Conservation (phyloP, 2,113 vertebrate species). For the Reinhardtius hippoglossoides region DNA sequence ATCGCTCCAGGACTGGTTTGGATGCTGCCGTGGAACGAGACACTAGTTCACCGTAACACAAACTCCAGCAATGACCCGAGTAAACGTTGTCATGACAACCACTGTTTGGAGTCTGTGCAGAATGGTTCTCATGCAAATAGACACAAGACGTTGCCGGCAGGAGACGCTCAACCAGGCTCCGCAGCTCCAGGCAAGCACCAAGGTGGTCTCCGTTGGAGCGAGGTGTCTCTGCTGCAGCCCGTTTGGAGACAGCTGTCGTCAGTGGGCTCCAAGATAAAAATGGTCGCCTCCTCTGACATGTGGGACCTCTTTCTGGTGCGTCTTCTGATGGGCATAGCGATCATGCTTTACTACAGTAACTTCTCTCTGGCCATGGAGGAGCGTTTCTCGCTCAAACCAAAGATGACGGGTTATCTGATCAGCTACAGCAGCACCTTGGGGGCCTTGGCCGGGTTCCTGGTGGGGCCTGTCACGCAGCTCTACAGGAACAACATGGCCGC, state of each 20-base stretch:
- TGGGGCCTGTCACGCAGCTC: conserved; percentile 88
- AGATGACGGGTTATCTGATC: conserved; percentile 89
- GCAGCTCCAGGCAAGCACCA: neutral
- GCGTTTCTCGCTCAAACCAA: conserved; percentile 90
- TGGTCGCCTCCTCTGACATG: conserved; percentile 86
- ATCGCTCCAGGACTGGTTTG: conserved; percentile 87
- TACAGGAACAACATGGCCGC: conserved; percentile 85
- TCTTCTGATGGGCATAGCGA: conserved; percentile 90
- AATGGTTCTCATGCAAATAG: conserved; percentile 63
- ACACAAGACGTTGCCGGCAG: neutral
- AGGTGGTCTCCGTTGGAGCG: conserved; percentile 39
- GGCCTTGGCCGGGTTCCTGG: conserved; percentile 87
- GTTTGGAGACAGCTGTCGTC: conserved; percentile 82
- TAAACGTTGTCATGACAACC: conserved; percentile 44
- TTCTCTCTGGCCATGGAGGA: conserved; percentile 94
- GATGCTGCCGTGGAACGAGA: conserved; percentile 88
- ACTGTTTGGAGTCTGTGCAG: conserved; percentile 42
- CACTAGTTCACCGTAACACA: conserved; percentile 44
- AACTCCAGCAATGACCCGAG: conserved; percentile 42
- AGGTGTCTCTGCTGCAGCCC: conserved; percentile 60
- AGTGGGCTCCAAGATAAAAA: conserved; percentile 82
- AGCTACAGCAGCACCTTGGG: conserved; percentile 93
- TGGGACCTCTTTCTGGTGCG: conserved; percentile 93
- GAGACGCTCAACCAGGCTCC: neutral
- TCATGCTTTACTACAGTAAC: conserved; percentile 95